phyloP scores from a whole-genome alignment of 2,888 invertebrate genomes.

The Parochlus steinenii region DNA sequence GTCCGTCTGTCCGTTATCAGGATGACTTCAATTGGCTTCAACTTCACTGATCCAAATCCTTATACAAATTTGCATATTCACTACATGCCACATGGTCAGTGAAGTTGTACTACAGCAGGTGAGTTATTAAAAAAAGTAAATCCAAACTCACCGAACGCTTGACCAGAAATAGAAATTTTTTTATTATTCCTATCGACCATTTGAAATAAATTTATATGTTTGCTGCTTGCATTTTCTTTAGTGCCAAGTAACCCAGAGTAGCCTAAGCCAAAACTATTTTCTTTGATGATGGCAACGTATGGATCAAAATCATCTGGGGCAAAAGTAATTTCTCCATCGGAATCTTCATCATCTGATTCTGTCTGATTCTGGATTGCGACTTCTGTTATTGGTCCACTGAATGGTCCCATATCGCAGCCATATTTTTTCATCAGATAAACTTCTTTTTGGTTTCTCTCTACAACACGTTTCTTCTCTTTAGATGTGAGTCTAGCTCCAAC shows the following conservation, averaged over 20 bases:
- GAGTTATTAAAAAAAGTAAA: too few species aligned
- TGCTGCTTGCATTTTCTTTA: slow-evolving; percentile 34
- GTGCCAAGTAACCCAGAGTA: slow-evolving; percentile 55
- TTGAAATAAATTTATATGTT: slow-evolving; percentile 30
- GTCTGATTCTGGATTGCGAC: slow-evolving; percentile 10
- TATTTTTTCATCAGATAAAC: slow-evolving; percentile 24
- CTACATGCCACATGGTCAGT: too few species aligned
- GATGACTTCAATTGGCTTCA: too few species aligned
- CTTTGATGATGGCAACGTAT: slow-evolving; percentile 54
- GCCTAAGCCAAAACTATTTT: slow-evolving; percentile 65
- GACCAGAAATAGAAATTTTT: slow-evolving; percentile 49
- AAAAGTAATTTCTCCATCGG: slow-evolving; percentile 28
- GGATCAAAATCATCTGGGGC: slow-evolving; percentile 72
- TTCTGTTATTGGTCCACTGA: slow-evolving; percentile 3
- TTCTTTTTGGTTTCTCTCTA: slow-evolving; percentile 22
- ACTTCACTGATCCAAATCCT: too few species aligned
- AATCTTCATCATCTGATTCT: slow-evolving; percentile 15
- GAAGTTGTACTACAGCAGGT: too few species aligned
- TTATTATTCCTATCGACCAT: slow-evolving; percentile 44
- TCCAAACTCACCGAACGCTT: slow-evolving; percentile 98
- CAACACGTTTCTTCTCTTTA: slow-evolving; percentile 27
- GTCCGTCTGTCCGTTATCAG: too few species aligned
- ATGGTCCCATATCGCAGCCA: slow-evolving; percentile 20
- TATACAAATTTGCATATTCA: too few species aligned
- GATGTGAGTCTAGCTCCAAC: slow-evolving; percentile 30